Percentiles rank a stretch among this genome's conserved stretches.
phyloP scores from a whole-genome alignment of 2,888 invertebrate species.

The Serripes groenlandicus region DNA sequence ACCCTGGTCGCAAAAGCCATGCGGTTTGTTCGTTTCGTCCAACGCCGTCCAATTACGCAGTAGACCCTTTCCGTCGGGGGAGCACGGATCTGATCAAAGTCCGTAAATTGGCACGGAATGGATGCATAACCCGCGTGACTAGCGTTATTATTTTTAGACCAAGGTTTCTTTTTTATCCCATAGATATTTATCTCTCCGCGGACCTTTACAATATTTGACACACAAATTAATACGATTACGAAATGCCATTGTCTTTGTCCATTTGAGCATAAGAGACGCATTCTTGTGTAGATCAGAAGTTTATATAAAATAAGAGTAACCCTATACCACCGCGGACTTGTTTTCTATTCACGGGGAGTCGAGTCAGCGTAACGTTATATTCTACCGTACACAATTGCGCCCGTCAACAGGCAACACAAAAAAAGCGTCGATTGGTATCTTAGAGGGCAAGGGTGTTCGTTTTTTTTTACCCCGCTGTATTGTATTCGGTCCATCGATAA shows the following conservation, averaged over 20 bases:
- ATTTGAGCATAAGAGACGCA: slow-evolving; percentile 56
- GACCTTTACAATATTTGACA: slow-evolving; percentile 14
- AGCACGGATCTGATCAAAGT: not conserved
- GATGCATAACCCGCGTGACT: slow-evolving; percentile 15
- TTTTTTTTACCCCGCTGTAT: not conserved
- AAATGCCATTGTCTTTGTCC: slow-evolving; percentile 56
- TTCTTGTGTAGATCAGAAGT: slow-evolving; percentile 15
- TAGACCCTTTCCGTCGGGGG: too few species aligned
- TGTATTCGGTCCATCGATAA: not conserved
- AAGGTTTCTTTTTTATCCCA: slow-evolving; percentile 2
- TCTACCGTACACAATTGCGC: not conserved
- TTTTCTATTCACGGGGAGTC: slow-evolving; percentile 14
- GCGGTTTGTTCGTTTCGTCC: too few species aligned
- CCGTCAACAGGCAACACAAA: not conserved
- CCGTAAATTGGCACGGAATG: slow-evolving; percentile 14
- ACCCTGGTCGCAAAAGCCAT: too few species aligned
- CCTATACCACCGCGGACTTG: slow-evolving; percentile 9
- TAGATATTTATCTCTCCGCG: not conserved
- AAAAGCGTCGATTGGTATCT: slow-evolving; percentile 11
- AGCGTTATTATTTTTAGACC: slow-evolving; percentile 9
- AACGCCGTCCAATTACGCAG: too few species aligned
- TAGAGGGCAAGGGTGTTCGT: slow-evolving; percentile 5
- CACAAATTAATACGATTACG: slow-evolving; percentile 62
- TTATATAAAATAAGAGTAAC: slow-evolving; percentile 24
- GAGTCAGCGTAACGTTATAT: not conserved